phyloP scores from a whole-genome alignment of 2,113 vertebrate species.

The Nothobranchius furzeri region DNA sequence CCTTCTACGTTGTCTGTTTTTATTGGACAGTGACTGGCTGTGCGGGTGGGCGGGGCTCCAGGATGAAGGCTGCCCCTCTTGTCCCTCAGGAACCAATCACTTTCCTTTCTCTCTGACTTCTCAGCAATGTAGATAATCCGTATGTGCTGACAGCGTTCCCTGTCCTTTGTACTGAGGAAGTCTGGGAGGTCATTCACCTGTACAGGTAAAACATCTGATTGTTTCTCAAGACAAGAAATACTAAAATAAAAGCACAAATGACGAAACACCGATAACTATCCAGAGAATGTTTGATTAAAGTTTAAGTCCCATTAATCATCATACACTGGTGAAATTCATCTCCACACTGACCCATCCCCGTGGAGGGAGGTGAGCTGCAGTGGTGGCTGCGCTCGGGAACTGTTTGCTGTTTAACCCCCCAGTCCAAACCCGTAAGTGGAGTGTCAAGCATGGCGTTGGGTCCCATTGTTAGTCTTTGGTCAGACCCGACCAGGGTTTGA shows the following conservation, averaged over 20 bases:
- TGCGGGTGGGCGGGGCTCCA: slow-evolving; percentile 7
- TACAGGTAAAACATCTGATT: not conserved
- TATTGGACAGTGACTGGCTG: slow-evolving; percentile 22
- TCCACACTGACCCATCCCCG: no score
- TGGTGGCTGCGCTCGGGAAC: no score
- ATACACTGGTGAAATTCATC: no score
- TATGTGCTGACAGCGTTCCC: slow-evolving; percentile 73
- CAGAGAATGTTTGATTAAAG: no score
- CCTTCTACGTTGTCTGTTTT: slow-evolving; percentile 16
- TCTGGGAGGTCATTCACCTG: slow-evolving; percentile 78
- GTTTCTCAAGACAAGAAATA: not conserved
- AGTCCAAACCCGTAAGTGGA: no score
- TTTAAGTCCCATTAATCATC: no score
- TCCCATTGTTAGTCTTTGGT: no score
- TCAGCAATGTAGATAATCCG: slow-evolving; percentile 53
- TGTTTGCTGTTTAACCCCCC: no score
- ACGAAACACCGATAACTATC: not conserved
- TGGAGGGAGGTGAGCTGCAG: no score
- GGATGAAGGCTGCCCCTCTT: slow-evolving; percentile 1
- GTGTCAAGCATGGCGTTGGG: no score
- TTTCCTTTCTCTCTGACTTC: slow-evolving; percentile 45
- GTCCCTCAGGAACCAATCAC: slow-evolving; percentile 30
- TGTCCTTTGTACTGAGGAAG: slow-evolving; percentile 69
- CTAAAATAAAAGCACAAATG: not conserved
- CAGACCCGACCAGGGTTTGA: no score